A percentile compares a stretch with the other conserved stretches of the same genome.
These are phyloP conservation scores for Amblyopsis rosae DNA, from an alignment of 2,113 vertebrate species.

Conservation along the genomic window DNA sequence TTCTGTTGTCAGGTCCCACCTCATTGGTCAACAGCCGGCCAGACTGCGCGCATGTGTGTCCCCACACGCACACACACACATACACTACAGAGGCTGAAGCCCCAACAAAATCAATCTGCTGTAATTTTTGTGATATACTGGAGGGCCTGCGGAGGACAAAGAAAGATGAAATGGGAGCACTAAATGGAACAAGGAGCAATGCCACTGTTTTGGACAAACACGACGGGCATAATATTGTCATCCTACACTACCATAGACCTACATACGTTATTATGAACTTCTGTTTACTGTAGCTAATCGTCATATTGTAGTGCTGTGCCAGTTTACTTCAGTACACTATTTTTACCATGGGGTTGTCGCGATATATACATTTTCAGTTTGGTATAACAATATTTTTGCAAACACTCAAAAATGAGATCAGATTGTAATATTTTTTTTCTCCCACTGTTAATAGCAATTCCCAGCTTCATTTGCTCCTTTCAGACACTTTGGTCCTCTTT, in stretches of 20 bases:
- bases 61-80: not conserved
- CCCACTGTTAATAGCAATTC: not conserved
- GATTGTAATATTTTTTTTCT: too few species aligned
- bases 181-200: not conserved
- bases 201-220: slow-evolving; percentile 2
- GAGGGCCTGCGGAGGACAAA: not conserved
- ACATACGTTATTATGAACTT: too few species aligned
- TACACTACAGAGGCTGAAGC: slow-evolving; percentile 47
- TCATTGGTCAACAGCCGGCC: slow-evolving; percentile 19
- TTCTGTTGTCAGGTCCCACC: slow-evolving; percentile 14
- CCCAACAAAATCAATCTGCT: slow-evolving; percentile 52
- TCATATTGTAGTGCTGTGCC: too few species aligned
- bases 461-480: not conserved
- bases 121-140: slow-evolving; percentile 46
- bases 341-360: too few species aligned
- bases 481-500: not conserved
- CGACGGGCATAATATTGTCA: not conserved
- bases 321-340: too few species aligned
- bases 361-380: too few species aligned
- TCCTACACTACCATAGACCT: not conserved
- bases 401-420: too few species aligned
- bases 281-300: too few species aligned
- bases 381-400: too few species aligned
- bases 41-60: slow-evolving; percentile 2
- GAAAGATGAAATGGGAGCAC: slow-evolving; percentile 7